These are phyloP conservation scores for Catostylus mosaicus DNA, from an alignment of 30 jellyfish, hydroid and myxozoan genomes.

Conservation along the genomic window DNA sequence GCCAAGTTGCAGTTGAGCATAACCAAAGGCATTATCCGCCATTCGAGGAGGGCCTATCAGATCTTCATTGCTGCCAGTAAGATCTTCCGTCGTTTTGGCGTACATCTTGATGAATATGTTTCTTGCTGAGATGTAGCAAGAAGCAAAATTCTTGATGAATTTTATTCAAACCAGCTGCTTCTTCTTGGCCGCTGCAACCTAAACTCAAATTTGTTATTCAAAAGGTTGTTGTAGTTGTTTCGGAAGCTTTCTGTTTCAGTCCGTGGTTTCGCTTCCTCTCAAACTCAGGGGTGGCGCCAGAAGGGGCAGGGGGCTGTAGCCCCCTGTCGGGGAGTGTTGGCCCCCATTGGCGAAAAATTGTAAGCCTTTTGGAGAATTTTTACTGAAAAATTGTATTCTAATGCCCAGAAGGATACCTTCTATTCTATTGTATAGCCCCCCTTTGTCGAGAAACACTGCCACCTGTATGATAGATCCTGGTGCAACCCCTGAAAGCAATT, in stretches of 20 bases:
- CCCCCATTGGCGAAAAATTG: too few species aligned
- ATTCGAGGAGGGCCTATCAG: slow-evolving; percentile 55
- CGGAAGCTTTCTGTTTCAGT: neutral
- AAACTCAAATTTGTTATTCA: neutral
- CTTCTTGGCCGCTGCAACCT: neutral
- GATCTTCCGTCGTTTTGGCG: slow-evolving; percentile 57
- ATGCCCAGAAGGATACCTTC: too few species aligned
- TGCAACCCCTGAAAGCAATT: too few species aligned
- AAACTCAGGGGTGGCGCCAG: too few species aligned
- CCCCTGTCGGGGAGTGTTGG: too few species aligned
- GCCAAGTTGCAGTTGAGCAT: slow-evolving; percentile 63
- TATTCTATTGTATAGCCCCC: too few species aligned
- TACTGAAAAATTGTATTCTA: too few species aligned
- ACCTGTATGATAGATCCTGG: too few species aligned
- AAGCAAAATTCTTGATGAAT: neutral
- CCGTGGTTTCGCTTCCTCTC: neutral
- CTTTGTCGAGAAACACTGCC: too few species aligned
- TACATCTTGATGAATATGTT: slow-evolving; percentile 8
- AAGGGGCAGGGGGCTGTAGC: too few species aligned
- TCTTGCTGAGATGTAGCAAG: neutral
- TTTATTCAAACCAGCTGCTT: slow-evolving; percentile 14
- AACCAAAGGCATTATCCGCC: slow-evolving; percentile 57
- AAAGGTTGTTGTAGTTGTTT: slow-evolving; percentile 19
- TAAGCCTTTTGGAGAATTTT: too few species aligned
- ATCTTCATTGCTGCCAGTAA: slow-evolving; percentile 76